Percentiles rank a stretch among this genome's conserved stretches.
Evolutionary conservation across 2,113 vertebrate species (phyloP).

Genomic region (Xiphorhynchus elegans): DNA sequence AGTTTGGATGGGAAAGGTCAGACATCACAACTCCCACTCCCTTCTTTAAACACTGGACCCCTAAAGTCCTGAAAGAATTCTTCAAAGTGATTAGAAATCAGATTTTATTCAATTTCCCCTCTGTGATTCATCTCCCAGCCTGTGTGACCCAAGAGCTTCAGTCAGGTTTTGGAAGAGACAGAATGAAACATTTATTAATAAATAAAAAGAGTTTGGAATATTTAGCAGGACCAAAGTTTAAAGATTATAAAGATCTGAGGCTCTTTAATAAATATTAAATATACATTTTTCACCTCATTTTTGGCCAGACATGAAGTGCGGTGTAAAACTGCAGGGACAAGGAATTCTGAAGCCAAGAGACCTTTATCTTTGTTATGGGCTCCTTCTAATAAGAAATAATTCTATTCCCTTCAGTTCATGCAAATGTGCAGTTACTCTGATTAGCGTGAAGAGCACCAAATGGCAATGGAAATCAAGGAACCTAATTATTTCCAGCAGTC

Average conservation of each 20-base stretch:
- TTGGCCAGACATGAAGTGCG: background rate
- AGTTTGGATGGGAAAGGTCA: slow-evolving; percentile 50
- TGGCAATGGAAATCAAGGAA: slow-evolving; percentile 65
- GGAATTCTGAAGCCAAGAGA: slow-evolving; percentile 26
- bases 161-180: slow-evolving; percentile 39
- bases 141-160: slow-evolving; percentile 13
- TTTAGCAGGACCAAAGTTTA: slow-evolving; percentile 72
- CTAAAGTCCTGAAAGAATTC: slow-evolving; percentile 36
- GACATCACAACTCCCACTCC: slow-evolving; percentile 29
- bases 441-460: slow-evolving; percentile 61
- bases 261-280: slow-evolving; percentile 75
- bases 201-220: slow-evolving; percentile 72
- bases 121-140: slow-evolving; percentile 44
- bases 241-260: slow-evolving; percentile 69
- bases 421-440: slow-evolving; percentile 48
- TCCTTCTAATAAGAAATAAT: slow-evolving; percentile 26
- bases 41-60: slow-evolving; percentile 50
- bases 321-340: slow-evolving; percentile 31
- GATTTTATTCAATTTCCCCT: slow-evolving; percentile 48
- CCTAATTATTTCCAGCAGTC: slow-evolving; percentile 63
- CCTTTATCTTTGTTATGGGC: slow-evolving; percentile 36
- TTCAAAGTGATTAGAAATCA: slow-evolving; percentile 53
- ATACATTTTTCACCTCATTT: slow-evolving; percentile 36
- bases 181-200: slow-evolving; percentile 74
- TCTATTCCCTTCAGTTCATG: slow-evolving; percentile 31